Conservation (phyloP, 2,888 invertebrate genomes). For the Lepidocyrtoides sp. region DNA sequence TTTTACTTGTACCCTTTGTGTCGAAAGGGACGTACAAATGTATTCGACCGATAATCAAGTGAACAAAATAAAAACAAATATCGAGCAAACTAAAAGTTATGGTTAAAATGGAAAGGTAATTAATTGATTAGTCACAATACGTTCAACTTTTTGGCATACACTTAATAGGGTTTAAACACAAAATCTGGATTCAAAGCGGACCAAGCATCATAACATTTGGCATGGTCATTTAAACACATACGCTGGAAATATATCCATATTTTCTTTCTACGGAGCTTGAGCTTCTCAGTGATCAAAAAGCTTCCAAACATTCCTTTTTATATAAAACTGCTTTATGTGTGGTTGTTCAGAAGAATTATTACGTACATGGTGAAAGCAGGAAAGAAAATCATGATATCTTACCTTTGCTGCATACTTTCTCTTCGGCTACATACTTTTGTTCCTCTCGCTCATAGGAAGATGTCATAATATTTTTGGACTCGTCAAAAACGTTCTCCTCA, state of each 20-base stretch:
- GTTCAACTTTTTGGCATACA: conserved; percentile 24
- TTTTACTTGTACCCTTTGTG: conserved; percentile 43
- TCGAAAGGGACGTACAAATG: conserved; percentile 26
- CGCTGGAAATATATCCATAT: conserved; percentile 27
- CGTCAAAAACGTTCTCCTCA: conserved; percentile 82
- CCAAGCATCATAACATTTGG: conserved; percentile 70
- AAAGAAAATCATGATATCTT: conserved; percentile 50
- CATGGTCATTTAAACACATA: conserved; percentile 45
- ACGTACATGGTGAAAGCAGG: conserved; percentile 34
- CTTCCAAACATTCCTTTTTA: conserved; percentile 70
- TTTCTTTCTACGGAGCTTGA: conserved; percentile 80
- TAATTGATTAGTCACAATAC: conserved; percentile 71
- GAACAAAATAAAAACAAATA: conserved; percentile 9
- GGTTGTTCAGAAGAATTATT: conserved; percentile 56
- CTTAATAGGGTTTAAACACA: conserved; percentile 42
- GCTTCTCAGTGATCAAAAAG: conserved; percentile 82
- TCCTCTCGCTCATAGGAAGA: conserved; percentile 85
- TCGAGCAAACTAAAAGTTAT: conserved; percentile 64
- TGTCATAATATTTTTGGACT: conserved; percentile 83
- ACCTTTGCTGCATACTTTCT: conserved; percentile 85
- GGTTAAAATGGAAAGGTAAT: conserved; percentile 33
- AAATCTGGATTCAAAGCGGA: conserved; percentile 48
- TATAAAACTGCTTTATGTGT: conserved; percentile 64
- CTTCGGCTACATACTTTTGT: conserved; percentile 85
- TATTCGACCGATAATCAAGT: not conserved